A percentile compares a stretch with the other conserved stretches of the same genome.
Conservation (phyloP, 2,797 vertebrate genomes). For the Pseudochirops corinnae region DNA sequence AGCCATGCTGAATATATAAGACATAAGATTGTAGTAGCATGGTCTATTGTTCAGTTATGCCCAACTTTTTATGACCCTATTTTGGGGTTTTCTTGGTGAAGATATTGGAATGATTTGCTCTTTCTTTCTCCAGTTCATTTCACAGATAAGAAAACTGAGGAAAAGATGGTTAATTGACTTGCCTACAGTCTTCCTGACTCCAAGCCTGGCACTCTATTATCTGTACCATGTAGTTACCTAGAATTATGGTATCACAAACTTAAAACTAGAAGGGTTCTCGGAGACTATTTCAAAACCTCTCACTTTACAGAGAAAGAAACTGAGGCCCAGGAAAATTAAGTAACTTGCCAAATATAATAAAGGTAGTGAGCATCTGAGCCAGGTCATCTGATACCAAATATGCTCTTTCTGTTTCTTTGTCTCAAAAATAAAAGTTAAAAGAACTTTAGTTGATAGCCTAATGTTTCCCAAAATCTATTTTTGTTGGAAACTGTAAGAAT, state of each 20-base stretch:
- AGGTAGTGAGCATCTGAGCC: not conserved
- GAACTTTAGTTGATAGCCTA: not conserved
- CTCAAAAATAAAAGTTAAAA: not conserved
- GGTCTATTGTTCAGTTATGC: not conserved
- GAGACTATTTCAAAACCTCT: not conserved
- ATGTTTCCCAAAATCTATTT: not conserved
- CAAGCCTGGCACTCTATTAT: no score
- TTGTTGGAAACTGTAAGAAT: not conserved
- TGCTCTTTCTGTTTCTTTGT: not conserved
- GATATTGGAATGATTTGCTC: not conserved
- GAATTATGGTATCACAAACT: not conserved
- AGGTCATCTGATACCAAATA: not conserved
- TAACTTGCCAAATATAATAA: no score
- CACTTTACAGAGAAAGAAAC: not conserved
- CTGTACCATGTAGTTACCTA: not conserved
- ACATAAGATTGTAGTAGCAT: not conserved
- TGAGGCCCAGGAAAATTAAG: not conserved
- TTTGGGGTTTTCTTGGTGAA: not conserved
- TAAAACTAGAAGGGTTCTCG: not conserved
- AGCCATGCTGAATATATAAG: not conserved
- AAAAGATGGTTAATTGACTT: not conserved
- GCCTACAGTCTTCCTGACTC: not conserved
- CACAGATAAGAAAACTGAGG: not conserved
- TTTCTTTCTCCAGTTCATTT: not conserved
- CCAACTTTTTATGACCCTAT: not conserved